Conservation (phyloP, 2,888 invertebrate genomes). For the Psylliodes chrysocephalus region DNA sequence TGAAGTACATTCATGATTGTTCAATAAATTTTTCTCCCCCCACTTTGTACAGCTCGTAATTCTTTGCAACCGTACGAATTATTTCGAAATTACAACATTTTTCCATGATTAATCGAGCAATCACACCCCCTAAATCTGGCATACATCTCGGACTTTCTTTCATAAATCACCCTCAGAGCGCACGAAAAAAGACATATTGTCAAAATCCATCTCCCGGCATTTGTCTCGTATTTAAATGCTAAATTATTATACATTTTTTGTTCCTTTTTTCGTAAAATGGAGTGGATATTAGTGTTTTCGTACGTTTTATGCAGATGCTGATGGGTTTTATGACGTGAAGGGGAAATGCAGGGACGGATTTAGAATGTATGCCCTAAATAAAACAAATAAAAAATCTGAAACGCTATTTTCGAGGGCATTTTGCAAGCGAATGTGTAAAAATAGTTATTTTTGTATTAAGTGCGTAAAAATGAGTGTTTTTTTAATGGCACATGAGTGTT, state of each 20-base stretch:
- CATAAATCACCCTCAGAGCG: conserved; percentile 35
- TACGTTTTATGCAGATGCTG: conserved; percentile 40
- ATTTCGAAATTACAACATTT: conserved; percentile 29
- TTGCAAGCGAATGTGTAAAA: too few relatives aligned
- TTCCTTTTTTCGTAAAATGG: conserved; percentile 39
- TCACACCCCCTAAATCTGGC: conserved; percentile 30
- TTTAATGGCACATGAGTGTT: too few relatives aligned
- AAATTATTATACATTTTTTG: conserved; percentile 40
- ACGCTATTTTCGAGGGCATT: too few relatives aligned
- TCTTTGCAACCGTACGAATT: conserved; percentile 9
- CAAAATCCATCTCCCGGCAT: conserved; percentile 40
- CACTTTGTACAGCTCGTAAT: too few relatives aligned
- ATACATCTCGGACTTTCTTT: conserved; percentile 27
- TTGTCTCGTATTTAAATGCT: conserved; percentile 41
- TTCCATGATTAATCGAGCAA: conserved; percentile 32
- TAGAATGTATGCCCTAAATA: too few relatives aligned
- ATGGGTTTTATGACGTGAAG: conserved; percentile 38
- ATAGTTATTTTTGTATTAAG: too few relatives aligned
- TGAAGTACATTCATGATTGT: too few relatives aligned
- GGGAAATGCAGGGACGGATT: conserved; percentile 13
- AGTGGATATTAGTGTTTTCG: conserved; percentile 41
- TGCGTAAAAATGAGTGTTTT: too few relatives aligned
- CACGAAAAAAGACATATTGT: conserved; percentile 41
- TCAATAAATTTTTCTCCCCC: background rate
- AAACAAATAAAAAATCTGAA: too few relatives aligned